Evolutionary conservation across 2,888 invertebrate genomes (phyloP).

Genomic region (Lithophane leautieri): DNA sequence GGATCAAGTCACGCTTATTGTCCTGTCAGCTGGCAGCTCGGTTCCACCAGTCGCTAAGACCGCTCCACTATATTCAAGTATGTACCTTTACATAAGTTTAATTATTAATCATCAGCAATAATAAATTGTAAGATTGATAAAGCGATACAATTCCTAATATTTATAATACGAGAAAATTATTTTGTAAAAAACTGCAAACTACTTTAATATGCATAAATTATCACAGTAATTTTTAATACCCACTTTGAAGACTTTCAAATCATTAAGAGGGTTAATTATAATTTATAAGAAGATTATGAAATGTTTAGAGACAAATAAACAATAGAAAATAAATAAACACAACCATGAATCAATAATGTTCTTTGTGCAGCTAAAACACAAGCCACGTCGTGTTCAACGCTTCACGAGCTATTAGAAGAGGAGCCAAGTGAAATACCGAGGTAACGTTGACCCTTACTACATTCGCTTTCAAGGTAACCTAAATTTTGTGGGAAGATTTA

Average conservation of each 20-base stretch:
- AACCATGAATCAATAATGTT: slow-evolving; percentile 29
- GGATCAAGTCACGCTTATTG: slow-evolving; percentile 87
- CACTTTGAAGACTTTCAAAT: background rate
- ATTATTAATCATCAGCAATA: background rate
- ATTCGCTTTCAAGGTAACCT: slow-evolving; percentile 51
- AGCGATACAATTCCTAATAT: background rate
- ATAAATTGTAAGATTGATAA: background rate
- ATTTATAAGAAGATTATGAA: background rate
- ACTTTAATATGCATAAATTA: background rate
- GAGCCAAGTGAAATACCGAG: slow-evolving; percentile 89
- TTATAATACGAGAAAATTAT: background rate
- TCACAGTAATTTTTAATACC: background rate
- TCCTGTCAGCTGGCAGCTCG: slow-evolving; percentile 83
- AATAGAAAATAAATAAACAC: background rate
- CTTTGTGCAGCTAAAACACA: slow-evolving; percentile 85
- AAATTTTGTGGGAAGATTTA: slow-evolving; percentile 51
- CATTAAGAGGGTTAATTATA: background rate
- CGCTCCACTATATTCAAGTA: slow-evolving; percentile 86
- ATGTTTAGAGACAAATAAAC: background rate
- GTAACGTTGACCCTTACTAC: slow-evolving; percentile 70
- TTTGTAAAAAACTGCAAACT: background rate
- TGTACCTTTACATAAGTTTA: slow-evolving; percentile 53
- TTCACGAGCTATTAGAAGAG: slow-evolving; percentile 88
- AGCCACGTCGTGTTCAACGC: slow-evolving; percentile 89
- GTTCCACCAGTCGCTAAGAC: slow-evolving; percentile 84